Evolutionary conservation across 2,888 invertebrate species (phyloP), one percentile per base, ranked within the genome.

Genomic region (Pyrocoelia pectoralis): DNA sequence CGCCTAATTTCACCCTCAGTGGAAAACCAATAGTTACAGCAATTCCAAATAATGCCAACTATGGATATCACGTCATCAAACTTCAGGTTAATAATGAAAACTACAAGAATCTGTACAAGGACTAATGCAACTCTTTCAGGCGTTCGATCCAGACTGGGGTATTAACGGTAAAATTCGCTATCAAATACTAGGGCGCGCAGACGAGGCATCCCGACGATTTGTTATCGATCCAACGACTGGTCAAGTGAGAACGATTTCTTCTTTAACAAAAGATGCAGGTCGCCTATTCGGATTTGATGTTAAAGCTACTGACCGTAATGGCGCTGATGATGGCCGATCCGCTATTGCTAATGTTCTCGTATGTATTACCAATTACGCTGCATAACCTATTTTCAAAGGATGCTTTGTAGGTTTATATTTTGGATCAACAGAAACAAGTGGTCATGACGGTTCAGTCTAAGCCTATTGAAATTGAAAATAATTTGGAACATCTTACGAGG

Each of bases 301-400:
- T 8, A 93, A 93, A 80, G 95, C 94, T 8, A 93, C 93, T 0
- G 94, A 95, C 77, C 86, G 89, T 60, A 83, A 85, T 17, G 94
- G 94, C 1, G 90, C 90, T 43, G 91, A 93, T 73, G 91, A 92
- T 74, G 94, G 94, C 1, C 88, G 88, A 64, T 93, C 93, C 6
- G 89, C 92, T 50, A 93, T 94, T 68, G 91, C 91, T 53, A 94
- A 93, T 78, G 92, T 94, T 61, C 92, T 94, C 79, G 94, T 92
- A 79, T 88, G 90, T 87, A 19, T 17, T 18, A 5, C 4, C 4
- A 6, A 24, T 24, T 24, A 6, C 6, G 24, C 6, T 24, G 24
- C 24, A 5, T 24, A 24, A 56, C 15, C 18, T 38, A 40, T 56
- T 56, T 24, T 24, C 24, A 24, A 24, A 24, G 24, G 6, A 24